phyloP scores from a whole-genome alignment of 2,113 vertebrate species.

The Mesembrinibis cayennensis region DNA sequence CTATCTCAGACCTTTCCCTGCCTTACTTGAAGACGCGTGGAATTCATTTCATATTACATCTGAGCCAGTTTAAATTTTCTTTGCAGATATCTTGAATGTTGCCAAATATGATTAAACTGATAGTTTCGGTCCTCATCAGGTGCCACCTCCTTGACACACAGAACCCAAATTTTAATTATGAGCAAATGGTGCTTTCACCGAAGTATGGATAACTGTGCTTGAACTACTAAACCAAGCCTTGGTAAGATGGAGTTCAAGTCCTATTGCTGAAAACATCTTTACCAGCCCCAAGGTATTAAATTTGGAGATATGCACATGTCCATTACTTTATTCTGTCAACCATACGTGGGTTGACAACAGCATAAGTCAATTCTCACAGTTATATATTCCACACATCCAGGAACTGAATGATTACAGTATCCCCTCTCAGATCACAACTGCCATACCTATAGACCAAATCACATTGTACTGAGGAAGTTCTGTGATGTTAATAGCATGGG shows the following conservation, averaged over 20 bases:
- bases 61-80: conserved; percentile 34
- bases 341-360: background rate
- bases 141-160: background rate
- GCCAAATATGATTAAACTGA: conserved; percentile 38
- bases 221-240: background rate
- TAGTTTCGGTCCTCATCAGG: conserved; percentile 12
- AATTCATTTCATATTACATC: conserved; percentile 50
- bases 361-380: background rate
- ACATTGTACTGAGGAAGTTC: background rate
- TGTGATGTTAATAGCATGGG: background rate
- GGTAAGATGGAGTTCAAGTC: background rate
- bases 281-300: background rate
- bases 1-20: background rate
- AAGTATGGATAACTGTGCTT: background rate
- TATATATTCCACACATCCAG: background rate
- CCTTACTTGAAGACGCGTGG: background rate
- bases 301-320: background rate
- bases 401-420: background rate
- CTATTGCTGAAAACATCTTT: background rate
- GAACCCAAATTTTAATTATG: conserved; percentile 18
- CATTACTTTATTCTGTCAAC: background rate
- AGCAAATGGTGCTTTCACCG: conserved; percentile 7
- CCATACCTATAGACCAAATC: background rate
- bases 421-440: background rate
- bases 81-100: conserved; percentile 21